Evolutionary conservation across 2,113 vertebrate species (phyloP).

Genomic region (Semicossyphus pulcher): DNA sequence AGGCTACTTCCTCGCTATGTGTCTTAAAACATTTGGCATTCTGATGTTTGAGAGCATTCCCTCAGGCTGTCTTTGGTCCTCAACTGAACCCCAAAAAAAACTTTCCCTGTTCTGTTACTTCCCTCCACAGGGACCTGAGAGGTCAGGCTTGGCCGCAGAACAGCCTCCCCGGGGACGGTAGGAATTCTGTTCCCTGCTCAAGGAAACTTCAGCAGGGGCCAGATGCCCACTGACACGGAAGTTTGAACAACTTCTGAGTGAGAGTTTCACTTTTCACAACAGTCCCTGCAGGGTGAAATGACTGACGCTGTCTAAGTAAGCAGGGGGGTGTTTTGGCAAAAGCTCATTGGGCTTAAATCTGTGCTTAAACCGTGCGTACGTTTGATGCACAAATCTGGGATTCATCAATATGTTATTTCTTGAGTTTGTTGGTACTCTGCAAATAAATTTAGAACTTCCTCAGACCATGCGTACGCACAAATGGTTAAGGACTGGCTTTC

Average conservation of each 20-base stretch:
- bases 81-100: constrained; percentile 16
- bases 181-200: constrained; percentile 25
- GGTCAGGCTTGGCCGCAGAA: constrained; percentile 28
- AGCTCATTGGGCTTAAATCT: no score
- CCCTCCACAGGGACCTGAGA: constrained; percentile 29
- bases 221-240: constrained; percentile 5
- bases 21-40: constrained; percentile 40
- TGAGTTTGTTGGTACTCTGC: no score
- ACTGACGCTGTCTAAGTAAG: background rate
- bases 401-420: no score
- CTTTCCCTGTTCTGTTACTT: constrained; percentile 13
- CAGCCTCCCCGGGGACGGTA: background rate
- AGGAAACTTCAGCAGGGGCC: constrained; percentile 20
- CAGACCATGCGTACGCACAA: no score
- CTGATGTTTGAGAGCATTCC: constrained; percentile 36
- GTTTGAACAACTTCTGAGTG: background rate
- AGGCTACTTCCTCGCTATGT: background rate
- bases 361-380: no score
- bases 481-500: no score
- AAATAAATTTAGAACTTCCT: no score
- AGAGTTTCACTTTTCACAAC: constrained; percentile 4
- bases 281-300: background rate
- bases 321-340: background rate
- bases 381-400: no score
- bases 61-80: constrained; percentile 44